Conservation (phyloP, 2,888 invertebrate genomes). For the Vanessa cardui region DNA sequence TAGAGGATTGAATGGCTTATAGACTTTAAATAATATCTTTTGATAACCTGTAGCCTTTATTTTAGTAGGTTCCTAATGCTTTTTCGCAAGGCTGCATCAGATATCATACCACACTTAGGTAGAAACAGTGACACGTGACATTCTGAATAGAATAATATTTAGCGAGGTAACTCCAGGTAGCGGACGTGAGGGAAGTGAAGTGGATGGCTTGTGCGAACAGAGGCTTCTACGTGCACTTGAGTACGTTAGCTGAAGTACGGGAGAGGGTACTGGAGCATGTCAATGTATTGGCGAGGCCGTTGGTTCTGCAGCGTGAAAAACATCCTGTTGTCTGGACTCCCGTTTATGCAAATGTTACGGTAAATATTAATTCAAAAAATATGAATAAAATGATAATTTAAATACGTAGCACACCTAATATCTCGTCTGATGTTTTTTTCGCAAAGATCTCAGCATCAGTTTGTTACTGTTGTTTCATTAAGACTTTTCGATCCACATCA, state of each 20-base stretch:
- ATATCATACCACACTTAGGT: constrained; percentile 32
- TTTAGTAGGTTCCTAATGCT: constrained; percentile 20
- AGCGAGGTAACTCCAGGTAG: constrained; percentile 76
- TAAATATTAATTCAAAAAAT: constrained; percentile 60
- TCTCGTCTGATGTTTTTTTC: too few relatives aligned
- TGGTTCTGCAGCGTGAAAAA: constrained; percentile 92
- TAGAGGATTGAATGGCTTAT: constrained; percentile 5
- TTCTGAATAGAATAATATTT: constrained; percentile 47
- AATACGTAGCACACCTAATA: background rate
- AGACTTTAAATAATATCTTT: constrained; percentile 2
- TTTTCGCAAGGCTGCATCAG: constrained; percentile 45
- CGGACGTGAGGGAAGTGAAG: constrained; percentile 95
- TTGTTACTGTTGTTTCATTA: too few relatives aligned
- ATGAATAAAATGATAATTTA: too few relatives aligned
- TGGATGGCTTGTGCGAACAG: constrained; percentile 99
- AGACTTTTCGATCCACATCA: too few relatives aligned
- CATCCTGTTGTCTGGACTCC: constrained; percentile 99
- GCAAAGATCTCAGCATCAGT: too few relatives aligned
- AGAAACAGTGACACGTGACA: constrained; percentile 19
- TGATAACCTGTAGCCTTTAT: constrained; percentile 24
- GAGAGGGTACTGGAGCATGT: constrained; percentile 98
- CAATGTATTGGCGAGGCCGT: constrained; percentile 97
- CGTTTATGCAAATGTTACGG: constrained; percentile 96
- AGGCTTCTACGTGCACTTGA: constrained; percentile 97
- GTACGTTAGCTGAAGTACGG: constrained; percentile 97